These are phyloP conservation scores for Xanthorhoe designata DNA, from an alignment of 2,888 invertebrate genomes.

Conservation along the genomic window DNA sequence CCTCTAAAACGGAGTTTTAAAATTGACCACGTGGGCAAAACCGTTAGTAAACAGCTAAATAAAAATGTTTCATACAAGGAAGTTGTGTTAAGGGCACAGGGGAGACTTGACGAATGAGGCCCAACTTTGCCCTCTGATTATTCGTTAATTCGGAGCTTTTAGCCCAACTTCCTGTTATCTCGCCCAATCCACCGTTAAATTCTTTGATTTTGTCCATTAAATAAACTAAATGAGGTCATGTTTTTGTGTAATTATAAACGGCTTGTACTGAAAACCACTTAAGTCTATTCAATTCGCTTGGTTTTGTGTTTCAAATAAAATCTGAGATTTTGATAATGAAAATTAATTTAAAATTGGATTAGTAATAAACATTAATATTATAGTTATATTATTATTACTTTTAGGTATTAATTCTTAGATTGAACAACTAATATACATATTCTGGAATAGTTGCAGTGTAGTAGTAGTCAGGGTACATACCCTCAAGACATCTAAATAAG, in stretches of 20 bases:
- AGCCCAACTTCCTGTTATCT: slow-evolving; percentile 25
- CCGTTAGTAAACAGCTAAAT: too few relatives aligned
- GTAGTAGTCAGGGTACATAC: too few relatives aligned
- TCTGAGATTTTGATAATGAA: too few relatives aligned
- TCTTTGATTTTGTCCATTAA: background rate
- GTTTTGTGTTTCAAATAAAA: background rate
- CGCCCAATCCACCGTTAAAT: background rate
- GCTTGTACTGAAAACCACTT: background rate
- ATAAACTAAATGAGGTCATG: background rate
- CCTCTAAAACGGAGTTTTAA: too few relatives aligned
- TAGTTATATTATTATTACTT: too few relatives aligned
- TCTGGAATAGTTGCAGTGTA: too few relatives aligned
- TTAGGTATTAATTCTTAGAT: too few relatives aligned
- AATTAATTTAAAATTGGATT: too few relatives aligned
- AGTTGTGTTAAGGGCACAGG: background rate
- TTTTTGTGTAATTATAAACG: background rate
- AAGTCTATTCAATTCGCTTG: background rate
- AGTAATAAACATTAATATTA: too few relatives aligned
- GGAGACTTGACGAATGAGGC: slow-evolving; percentile 13
- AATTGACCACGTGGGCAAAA: too few relatives aligned
- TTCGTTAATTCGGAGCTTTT: slow-evolving; percentile 40
- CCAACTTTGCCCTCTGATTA: slow-evolving; percentile 36
- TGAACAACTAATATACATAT: too few relatives aligned
- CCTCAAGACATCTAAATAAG: too few relatives aligned
- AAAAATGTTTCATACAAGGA: background rate